phyloP scores from a whole-genome alignment of 2,113 vertebrate genomes.

The Sprattus sprattus region DNA sequence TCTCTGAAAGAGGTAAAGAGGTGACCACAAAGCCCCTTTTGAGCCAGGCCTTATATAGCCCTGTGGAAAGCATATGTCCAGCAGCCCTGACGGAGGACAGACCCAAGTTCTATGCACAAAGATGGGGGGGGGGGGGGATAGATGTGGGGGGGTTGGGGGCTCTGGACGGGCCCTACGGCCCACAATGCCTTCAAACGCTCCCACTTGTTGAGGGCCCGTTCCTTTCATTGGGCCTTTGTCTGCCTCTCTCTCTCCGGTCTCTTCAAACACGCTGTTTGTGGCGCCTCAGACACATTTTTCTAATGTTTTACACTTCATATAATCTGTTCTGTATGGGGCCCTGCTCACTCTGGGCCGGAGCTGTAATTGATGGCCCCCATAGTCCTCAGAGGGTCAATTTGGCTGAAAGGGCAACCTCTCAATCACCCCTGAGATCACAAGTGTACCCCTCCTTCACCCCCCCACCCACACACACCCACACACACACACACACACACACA shows the following conservation, averaged over 20 bases:
- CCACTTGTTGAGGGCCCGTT: conserved; percentile 80
- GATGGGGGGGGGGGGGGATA: conserved; percentile 49
- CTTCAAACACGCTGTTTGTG: conserved; percentile 75
- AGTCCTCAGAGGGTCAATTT: conserved; percentile 72
- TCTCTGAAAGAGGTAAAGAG: conserved; percentile 61
- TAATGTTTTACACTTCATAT: conserved; percentile 97
- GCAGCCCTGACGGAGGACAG: conserved; percentile 82
- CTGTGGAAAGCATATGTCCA: conserved; percentile 93
- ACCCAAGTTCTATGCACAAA: conserved; percentile 80
- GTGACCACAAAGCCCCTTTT: conserved; percentile 77
- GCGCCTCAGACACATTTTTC: conserved; percentile 84
- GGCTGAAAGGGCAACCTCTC: conserved; percentile 77
- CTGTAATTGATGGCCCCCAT: conserved; percentile 76
- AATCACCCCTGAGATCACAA: conserved; percentile 70
- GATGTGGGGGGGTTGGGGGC: conserved; percentile 22
- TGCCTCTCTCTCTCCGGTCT: conserved; percentile 63
- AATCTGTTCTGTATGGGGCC: conserved; percentile 79
- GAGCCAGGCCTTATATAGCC: conserved; percentile 89
- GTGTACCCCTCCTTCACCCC: conserved; percentile 37
- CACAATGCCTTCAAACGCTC: conserved; percentile 85
- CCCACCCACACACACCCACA: conserved; percentile 17
- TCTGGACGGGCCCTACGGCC: conserved; percentile 71
- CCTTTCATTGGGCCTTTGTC: conserved; percentile 81
- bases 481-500: conserved; percentile 24
- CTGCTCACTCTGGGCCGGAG: conserved; percentile 72